Conservation (phyloP, 2,113 vertebrate species). For the Phoenicopterus ruber region DNA sequence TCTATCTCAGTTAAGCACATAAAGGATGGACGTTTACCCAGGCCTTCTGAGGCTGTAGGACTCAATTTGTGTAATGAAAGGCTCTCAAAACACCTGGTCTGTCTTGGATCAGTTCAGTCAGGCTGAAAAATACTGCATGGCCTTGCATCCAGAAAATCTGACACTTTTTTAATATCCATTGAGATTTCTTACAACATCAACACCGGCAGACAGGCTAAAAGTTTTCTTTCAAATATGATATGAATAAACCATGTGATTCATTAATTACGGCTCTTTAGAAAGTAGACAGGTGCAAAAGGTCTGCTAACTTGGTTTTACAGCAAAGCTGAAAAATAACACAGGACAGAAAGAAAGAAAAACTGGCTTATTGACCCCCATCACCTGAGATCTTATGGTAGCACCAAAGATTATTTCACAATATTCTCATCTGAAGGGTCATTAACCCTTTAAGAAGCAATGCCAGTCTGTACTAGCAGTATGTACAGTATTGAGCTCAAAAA, state of each 20-base stretch:
- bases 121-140: background rate
- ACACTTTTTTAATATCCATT: background rate
- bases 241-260: conserved; percentile 3
- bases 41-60: background rate
- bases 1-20: background rate
- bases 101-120: background rate
- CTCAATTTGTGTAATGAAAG: background rate
- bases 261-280: background rate
- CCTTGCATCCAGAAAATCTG: background rate
- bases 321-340: background rate
- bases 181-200: background rate
- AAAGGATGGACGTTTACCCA: background rate
- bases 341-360: background rate
- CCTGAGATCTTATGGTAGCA: background rate
- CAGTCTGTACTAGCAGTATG: background rate
- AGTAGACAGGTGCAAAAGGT: background rate
- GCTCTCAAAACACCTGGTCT: background rate
- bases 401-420: background rate
- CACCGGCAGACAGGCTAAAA: background rate
- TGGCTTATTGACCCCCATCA: background rate
- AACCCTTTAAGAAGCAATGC: background rate
- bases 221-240: background rate
- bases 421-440: background rate
- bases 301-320: background rate
- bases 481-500: background rate